Evolutionary conservation across 92 coral and sea anemone genomes (phyloP).

Genomic region (Epizoanthus scotinus): DNA sequence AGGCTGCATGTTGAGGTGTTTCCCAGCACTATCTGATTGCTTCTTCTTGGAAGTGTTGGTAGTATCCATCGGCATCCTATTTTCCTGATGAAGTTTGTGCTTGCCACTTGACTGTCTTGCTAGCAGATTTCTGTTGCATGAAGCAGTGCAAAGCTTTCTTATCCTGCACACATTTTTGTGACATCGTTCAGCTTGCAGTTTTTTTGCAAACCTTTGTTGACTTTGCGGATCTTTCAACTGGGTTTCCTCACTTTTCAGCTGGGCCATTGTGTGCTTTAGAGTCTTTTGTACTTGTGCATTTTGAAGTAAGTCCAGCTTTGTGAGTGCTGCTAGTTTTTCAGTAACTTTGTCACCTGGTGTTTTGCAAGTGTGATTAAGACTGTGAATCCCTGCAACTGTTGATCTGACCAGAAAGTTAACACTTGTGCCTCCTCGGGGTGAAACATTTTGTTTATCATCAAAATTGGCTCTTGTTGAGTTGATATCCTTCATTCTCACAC

Average conservation of each 20-base stretch:
- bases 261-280: slow-evolving; percentile 52
- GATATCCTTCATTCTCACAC: background rate
- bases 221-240: slow-evolving; percentile 47
- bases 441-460: background rate
- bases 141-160: slow-evolving; percentile 8
- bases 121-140: background rate
- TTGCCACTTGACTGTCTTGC: background rate
- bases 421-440: slow-evolving; percentile 33
- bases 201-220: slow-evolving; percentile 40
- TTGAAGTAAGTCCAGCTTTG: slow-evolving; percentile 67
- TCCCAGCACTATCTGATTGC: no score
- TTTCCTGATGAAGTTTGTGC: background rate
- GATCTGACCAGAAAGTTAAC: slow-evolving; percentile 57
- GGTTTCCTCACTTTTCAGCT: slow-evolving; percentile 12
- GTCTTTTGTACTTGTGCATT: slow-evolving; percentile 73
- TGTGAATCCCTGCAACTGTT: slow-evolving; percentile 33
- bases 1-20: background rate
- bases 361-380: slow-evolving; percentile 34
- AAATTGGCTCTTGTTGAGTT: background rate
- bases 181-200: slow-evolving; percentile 33
- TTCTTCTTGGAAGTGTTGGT: no score
- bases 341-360: slow-evolving; percentile 13
- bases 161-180: slow-evolving; percentile 53
- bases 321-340: slow-evolving; percentile 59
- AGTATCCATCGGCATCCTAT: background rate